Base-by-base conservation (phyloP, 2,888 invertebrate genomes). In the Ichneumoninae sp. region DNA sequence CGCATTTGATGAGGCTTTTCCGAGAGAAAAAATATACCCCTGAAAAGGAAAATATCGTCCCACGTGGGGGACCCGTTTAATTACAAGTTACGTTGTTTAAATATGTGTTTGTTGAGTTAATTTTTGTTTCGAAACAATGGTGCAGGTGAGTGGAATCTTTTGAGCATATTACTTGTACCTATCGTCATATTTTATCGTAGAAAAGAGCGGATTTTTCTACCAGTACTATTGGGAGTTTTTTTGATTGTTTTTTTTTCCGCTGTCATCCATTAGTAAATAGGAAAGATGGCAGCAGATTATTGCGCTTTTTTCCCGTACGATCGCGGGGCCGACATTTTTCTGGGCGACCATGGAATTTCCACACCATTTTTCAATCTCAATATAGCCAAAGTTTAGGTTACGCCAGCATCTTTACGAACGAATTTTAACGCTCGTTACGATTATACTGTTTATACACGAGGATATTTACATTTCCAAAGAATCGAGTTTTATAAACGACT, bases 231-330 rank as follows among this genome's bases (percentile, higher is more conserved):
- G 90, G 89, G 90, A 91, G 91, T 93, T 93, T 93, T 93, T 93
- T 62, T 16, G 91, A 92, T 92, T 91, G 93, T 92, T 93, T 92
- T 91, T 92, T 92, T 92, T 90, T 66, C 88, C 89, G 89, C 91
- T 92, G 92, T 91, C 93, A 92, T 93, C 93, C 93, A 93, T 93
- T 93, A 93, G 93, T 93, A 93, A 93, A 93, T 93, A 92, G 93
- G 91, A 93, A 93, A 93, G 93, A 93, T 93, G 93, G 93, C 93
- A 93, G 93, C 93, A 92, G 93, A 93, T 93, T 93, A 92, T 93
- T 93, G 91, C 92, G 91, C 92, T 93, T 92, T 93, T 92, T 93
- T 93, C 92, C 90, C 90, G 89, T 86, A 86, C 88, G 87, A 90
- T 89, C 88, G 90, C 88, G 88, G 88, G 86, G 75, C 91, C 90